Conservation (phyloP, 2,797 vertebrate genomes). For the Channallabes apus region DNA sequence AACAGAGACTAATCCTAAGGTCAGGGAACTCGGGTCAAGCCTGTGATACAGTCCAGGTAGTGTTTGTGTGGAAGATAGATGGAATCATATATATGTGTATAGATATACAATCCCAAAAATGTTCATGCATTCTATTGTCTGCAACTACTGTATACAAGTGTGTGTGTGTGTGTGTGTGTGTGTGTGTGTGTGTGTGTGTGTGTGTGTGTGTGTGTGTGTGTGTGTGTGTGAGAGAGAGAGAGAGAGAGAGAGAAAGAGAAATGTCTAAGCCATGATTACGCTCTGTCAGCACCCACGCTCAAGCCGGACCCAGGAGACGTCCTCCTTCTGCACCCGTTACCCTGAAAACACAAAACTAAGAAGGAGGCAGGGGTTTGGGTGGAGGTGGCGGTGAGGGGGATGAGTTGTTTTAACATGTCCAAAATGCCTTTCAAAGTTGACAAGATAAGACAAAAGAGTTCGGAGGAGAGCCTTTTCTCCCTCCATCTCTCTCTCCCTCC, state of each 20-base stretch:
- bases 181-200: background rate
- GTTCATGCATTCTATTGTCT: background rate
- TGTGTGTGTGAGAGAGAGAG: background rate
- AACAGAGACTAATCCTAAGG: constrained; percentile 54
- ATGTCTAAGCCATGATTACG: constrained; percentile 63
- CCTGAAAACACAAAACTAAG: constrained; percentile 45
- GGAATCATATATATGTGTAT: background rate
- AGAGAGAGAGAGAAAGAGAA: too few species aligned
- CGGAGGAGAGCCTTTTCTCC: constrained; percentile 41
- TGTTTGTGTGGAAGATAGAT: background rate
- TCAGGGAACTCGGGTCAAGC: constrained; percentile 45
- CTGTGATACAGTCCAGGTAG: constrained; percentile 33
- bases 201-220: constrained; percentile 1
- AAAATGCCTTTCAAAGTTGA: constrained; percentile 54
- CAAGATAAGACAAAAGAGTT: constrained; percentile 46
- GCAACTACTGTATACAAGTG: background rate
- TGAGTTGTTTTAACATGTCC: constrained; percentile 58
- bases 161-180: background rate
- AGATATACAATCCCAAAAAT: constrained; percentile 9
- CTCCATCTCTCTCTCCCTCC: constrained; percentile 32
- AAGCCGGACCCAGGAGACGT: constrained; percentile 55
- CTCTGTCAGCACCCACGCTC: constrained; percentile 74
- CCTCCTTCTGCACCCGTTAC: constrained; percentile 53
- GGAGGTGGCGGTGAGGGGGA: background rate
- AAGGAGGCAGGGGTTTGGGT: background rate